These are phyloP conservation scores for Eubasilissa splendida DNA, from an alignment of 2,888 invertebrate genomes.

Conservation along the genomic window DNA sequence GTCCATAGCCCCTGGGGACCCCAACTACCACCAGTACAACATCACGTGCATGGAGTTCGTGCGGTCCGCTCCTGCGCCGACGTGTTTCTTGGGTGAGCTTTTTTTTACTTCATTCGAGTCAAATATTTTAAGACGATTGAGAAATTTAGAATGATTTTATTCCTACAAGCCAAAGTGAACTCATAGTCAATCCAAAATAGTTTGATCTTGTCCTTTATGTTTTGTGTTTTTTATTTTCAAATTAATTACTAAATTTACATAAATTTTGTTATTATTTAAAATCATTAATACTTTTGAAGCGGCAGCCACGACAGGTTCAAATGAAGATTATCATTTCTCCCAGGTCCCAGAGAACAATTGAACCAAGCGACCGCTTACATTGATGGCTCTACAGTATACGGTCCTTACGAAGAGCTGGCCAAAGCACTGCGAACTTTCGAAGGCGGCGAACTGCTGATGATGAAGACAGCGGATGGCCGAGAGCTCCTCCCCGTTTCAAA, in stretches of 20 bases:
- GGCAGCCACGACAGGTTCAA: too few species aligned
- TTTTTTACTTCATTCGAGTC: too few species aligned
- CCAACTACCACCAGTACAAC: slow-evolving; percentile 78
- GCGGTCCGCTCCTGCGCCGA: slow-evolving; percentile 84
- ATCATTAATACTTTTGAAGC: too few species aligned
- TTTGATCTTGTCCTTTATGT: too few species aligned
- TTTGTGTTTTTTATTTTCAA: too few species aligned
- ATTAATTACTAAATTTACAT: too few species aligned
- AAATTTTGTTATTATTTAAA: too few species aligned
- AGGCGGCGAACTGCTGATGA: slow-evolving; percentile 79
- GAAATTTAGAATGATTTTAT: too few species aligned
- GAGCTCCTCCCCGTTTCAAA: slow-evolving; percentile 81
- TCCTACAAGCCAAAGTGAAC: too few species aligned
- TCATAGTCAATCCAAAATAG: too few species aligned
- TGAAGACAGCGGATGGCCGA: slow-evolving; percentile 75
- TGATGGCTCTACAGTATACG: slow-evolving; percentile 89
- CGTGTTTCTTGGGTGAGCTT: slow-evolving; percentile 78
- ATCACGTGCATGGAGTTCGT: slow-evolving; percentile 90
- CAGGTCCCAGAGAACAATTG: slow-evolving; percentile 85
- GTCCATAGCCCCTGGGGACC: slow-evolving; percentile 76
- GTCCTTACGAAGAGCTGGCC: slow-evolving; percentile 72
- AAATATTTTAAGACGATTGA: too few species aligned
- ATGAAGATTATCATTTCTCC: background rate
- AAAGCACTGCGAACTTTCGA: slow-evolving; percentile 68
- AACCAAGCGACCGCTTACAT: slow-evolving; percentile 90